Evolutionary conservation across 2,113 vertebrate species (phyloP).

Genomic region (Shinisaurus crocodilurus): DNA sequence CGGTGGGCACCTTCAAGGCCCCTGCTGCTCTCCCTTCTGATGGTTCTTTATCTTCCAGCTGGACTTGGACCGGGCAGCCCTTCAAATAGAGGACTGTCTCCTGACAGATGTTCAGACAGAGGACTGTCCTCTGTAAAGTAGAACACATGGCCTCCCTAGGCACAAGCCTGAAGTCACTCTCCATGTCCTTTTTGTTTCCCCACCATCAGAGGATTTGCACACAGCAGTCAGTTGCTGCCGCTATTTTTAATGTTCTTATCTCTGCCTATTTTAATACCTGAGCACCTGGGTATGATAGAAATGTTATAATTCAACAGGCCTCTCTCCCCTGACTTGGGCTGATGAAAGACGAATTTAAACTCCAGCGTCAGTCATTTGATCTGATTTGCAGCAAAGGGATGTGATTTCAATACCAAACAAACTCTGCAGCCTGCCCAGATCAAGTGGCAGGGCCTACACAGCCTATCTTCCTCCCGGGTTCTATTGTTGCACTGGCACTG

Average conservation of each 20-base stretch:
- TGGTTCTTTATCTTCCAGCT: too few relatives aligned
- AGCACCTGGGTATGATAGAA: not conserved
- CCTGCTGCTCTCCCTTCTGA: too few relatives aligned
- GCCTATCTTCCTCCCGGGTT: not conserved
- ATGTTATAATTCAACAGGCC: constrained; percentile 1
- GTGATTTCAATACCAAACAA: constrained; percentile 13
- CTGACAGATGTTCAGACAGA: too few relatives aligned
- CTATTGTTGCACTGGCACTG: not conserved
- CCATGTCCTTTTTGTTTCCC: not conserved
- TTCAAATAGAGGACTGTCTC: too few relatives aligned
- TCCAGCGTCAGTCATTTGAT: not conserved
- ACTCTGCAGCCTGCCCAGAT: not conserved
- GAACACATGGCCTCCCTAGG: not conserved
- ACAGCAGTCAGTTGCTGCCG: not conserved
- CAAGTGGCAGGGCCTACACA: not conserved
- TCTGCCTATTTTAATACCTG: constrained; percentile 15
- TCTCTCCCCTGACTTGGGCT: constrained; percentile 22
- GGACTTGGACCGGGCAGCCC: not conserved
- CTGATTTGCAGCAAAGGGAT: constrained; percentile 3
- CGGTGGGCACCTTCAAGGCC: too few relatives aligned
- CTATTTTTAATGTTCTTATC: constrained; percentile 24
- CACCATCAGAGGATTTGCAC: constrained; percentile 4
- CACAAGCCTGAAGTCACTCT: not conserved
- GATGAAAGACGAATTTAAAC: constrained; percentile 8
- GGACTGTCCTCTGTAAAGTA: not conserved